A percentile compares a stretch with the other conserved stretches of the same genome.
phyloP scores from a whole-genome alignment of 2,888 invertebrate genomes.

The Lutraria lutraria region DNA sequence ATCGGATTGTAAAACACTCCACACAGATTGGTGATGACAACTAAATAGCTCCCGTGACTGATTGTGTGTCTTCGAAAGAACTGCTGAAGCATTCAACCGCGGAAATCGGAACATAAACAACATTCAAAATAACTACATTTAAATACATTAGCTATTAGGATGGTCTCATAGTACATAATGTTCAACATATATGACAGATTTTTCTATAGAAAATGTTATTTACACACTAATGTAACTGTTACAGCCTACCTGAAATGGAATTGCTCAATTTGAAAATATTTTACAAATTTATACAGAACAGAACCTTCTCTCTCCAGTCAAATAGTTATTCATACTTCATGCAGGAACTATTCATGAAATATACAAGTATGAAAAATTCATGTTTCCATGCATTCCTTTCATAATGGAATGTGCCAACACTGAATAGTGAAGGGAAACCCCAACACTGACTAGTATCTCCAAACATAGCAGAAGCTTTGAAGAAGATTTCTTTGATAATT shows the following conservation, averaged over 20 bases:
- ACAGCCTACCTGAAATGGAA: background rate
- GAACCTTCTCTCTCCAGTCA: too few species aligned
- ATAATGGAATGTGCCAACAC: too few species aligned
- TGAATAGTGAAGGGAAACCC: too few species aligned
- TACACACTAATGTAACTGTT: background rate
- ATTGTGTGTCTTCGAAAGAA: constrained; percentile 12
- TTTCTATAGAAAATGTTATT: background rate
- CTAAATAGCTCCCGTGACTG: constrained; percentile 28
- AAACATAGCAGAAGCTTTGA: too few species aligned
- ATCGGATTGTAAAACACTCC: constrained; percentile 41
- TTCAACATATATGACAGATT: background rate
- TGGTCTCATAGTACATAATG: background rate
- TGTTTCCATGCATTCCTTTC: too few species aligned
- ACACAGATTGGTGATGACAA: constrained; percentile 27
- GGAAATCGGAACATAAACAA: constrained; percentile 10
- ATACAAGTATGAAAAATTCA: too few species aligned
- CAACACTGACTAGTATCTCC: too few species aligned
- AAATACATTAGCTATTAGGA: background rate
- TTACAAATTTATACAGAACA: background rate
- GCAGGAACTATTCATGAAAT: too few species aligned
- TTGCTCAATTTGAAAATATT: background rate
- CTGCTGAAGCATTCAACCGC: background rate
- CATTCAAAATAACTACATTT: constrained; percentile 18
- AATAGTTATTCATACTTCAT: too few species aligned
- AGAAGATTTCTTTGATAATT: too few species aligned